Evolutionary conservation across 2,888 invertebrate species (phyloP).

Genomic region (Leistus spinibarbis): DNA sequence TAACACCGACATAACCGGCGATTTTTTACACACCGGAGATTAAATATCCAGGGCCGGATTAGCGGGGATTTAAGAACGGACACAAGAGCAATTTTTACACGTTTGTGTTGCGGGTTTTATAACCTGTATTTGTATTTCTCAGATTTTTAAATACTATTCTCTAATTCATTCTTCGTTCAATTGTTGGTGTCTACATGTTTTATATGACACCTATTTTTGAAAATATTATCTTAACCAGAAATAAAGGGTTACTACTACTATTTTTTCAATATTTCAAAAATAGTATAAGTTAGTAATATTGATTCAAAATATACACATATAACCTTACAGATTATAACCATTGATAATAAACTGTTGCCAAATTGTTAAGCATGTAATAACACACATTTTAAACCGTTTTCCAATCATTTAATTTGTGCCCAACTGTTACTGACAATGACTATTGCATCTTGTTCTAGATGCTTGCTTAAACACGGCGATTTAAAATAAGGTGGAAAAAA

Average conservation of each 20-base stretch:
- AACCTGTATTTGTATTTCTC: background rate
- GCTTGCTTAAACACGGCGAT: background rate
- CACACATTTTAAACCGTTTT: no score
- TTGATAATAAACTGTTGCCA: background rate
- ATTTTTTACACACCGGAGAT: background rate
- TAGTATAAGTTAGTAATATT: no score
- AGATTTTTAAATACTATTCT: background rate
- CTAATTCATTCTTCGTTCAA: background rate
- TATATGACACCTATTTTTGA: no score
- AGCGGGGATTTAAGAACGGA: background rate
- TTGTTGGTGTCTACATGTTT: background rate
- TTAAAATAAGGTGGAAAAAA: background rate
- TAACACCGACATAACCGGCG: background rate
- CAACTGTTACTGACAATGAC: background rate
- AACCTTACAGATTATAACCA: background rate
- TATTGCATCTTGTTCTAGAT: background rate
- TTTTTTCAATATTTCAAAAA: no score
- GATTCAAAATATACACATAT: background rate
- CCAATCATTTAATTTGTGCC: background rate
- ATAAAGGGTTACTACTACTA: no score
- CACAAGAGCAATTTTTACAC: background rate
- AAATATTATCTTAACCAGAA: no score
- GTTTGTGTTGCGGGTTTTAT: background rate
- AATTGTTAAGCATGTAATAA: background rate
- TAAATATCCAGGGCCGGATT: background rate